These are phyloP conservation scores for Temnopleurus reevesii DNA, from an alignment of 53 echinoderm and acorn worm genomes.

Conservation along the genomic window DNA sequence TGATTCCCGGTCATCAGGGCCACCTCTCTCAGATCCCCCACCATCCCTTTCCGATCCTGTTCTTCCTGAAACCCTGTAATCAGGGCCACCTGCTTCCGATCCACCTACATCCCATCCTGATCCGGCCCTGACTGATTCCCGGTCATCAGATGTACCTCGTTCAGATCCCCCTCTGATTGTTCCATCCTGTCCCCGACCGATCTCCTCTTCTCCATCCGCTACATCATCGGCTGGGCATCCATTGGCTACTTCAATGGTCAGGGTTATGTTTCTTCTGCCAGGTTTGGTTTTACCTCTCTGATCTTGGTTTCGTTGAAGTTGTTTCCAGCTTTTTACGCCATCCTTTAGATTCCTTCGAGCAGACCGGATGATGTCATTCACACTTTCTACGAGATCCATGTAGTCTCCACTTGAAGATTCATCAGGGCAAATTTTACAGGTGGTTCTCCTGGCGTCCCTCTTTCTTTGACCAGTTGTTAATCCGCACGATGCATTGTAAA, in stretches of 20 bases:
- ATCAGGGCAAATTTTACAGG: neutral
- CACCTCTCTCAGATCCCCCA: too few relatives aligned
- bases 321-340: neutral
- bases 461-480: neutral
- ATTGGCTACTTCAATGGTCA: neutral
- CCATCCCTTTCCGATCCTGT: too few relatives aligned
- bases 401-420: neutral
- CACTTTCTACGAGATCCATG: neutral
- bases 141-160: too few relatives aligned
- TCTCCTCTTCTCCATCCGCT: neutral
- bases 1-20: too few relatives aligned
- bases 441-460: neutral
- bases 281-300: neutral
- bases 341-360: neutral
- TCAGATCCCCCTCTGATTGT: too few relatives aligned
- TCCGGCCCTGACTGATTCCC: too few relatives aligned
- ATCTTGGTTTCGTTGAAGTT: neutral
- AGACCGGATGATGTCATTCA: neutral
- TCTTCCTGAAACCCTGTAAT: too few relatives aligned
- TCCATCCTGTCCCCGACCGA: neutral
- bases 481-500: neutral
- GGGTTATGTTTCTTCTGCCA: neutral
- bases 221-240: neutral
- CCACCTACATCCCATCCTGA: too few relatives aligned
- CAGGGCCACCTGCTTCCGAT: too few relatives aligned